Percentiles rank a stretch among this genome's conserved stretches.
phyloP scores from a whole-genome alignment of 1,140 invertebrate species.

The Drosophila virilis region DNA sequence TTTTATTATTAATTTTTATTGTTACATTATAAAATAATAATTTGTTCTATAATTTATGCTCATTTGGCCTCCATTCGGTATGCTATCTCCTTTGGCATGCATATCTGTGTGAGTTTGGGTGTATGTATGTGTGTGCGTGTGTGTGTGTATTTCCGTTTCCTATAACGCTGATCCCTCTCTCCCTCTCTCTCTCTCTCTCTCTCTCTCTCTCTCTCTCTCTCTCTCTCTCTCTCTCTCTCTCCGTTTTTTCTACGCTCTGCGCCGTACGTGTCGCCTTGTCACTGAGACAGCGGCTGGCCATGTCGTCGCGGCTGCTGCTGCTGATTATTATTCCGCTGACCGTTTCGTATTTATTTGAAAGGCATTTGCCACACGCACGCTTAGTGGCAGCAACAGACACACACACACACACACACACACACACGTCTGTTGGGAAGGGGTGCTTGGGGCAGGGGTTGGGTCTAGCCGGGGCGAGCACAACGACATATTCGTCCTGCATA shows the following conservation, averaged over 20 bases:
- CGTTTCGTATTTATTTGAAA: constrained; percentile 83
- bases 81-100: background rate
- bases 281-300: constrained; percentile 47
- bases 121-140: constrained; percentile 10
- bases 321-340: constrained; percentile 82
- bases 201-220: background rate
- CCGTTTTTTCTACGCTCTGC: background rate
- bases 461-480: constrained; percentile 61
- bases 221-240: constrained; percentile 29
- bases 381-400: constrained; percentile 38
- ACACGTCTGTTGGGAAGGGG: constrained; percentile 6
- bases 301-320: constrained; percentile 28
- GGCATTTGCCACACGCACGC: constrained; percentile 68
- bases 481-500: constrained; percentile 83
- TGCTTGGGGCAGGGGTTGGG: background rate
- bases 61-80: background rate
- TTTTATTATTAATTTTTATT: background rate
- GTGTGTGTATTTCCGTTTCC: constrained; percentile 60
- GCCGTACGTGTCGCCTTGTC: constrained; percentile 73
- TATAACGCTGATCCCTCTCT: constrained; percentile 56
- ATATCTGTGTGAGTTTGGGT: constrained; percentile 3
- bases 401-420: constrained; percentile 34
- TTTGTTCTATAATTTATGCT: too few species aligned
- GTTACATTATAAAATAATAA: too few species aligned
- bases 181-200: constrained; percentile 26